Percentiles rank a stretch among this genome's conserved stretches.
Evolutionary conservation across 1,140 invertebrate genomes (phyloP).

Genomic region (Pseudobourletiella spinata): DNA sequence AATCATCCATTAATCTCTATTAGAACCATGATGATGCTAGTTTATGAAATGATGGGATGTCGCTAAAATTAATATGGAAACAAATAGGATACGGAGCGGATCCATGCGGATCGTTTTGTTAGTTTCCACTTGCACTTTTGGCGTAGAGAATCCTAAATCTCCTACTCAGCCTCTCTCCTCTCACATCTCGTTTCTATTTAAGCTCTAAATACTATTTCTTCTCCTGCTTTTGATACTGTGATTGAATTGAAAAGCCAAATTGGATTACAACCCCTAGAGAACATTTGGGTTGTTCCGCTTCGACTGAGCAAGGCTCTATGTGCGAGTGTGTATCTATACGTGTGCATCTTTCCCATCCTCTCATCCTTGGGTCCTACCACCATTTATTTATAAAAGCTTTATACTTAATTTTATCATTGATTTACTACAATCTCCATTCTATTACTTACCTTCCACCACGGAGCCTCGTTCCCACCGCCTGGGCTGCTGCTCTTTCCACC

Average conservation of each 20-base stretch:
- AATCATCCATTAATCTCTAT: constrained; percentile 35
- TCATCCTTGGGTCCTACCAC: constrained; percentile 19
- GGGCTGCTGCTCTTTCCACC: no score
- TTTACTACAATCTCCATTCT: constrained; percentile 26
- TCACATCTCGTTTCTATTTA: constrained; percentile 23
- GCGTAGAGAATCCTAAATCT: neutral
- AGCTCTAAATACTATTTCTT: constrained; percentile 30
- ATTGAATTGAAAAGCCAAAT: constrained; percentile 38
- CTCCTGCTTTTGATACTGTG: constrained; percentile 31
- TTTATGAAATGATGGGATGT: constrained; percentile 35
- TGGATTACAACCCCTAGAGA: constrained; percentile 37
- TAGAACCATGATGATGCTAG: constrained; percentile 35
- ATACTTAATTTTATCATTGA: constrained; percentile 36
- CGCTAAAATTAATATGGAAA: constrained; percentile 35
- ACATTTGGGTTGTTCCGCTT: constrained; percentile 33
- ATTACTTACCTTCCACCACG: constrained; percentile 24
- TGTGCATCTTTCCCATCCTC: no score
- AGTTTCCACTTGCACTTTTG: constrained; percentile 9
- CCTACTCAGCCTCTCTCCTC: neutral
- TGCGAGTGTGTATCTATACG: no score
- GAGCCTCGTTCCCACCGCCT: no score
- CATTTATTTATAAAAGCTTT: constrained; percentile 36
- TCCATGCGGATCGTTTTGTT: constrained; percentile 13
- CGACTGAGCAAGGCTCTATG: constrained; percentile 30
- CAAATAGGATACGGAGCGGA: constrained; percentile 23